A percentile compares a stretch with the other conserved stretches of the same genome.
phyloP scores from a whole-genome alignment of 2,888 invertebrate genomes.

The Sinhomidia bicolor region DNA sequence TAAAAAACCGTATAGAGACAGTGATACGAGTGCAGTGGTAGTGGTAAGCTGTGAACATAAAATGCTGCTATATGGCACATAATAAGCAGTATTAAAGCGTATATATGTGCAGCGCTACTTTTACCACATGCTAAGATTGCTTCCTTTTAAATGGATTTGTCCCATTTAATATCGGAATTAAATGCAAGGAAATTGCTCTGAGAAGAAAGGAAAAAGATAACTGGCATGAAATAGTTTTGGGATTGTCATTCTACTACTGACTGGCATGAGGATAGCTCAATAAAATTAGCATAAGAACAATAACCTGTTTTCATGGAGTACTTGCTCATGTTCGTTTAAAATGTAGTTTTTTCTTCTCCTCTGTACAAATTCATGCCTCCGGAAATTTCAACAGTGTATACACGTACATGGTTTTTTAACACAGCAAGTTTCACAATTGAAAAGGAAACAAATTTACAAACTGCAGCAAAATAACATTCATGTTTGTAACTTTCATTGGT shows the following conservation, averaged over 20 bases:
- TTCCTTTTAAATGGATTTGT: constrained; percentile 10
- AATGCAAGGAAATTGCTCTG: not conserved
- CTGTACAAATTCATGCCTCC: too few species aligned
- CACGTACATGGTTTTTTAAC: too few species aligned
- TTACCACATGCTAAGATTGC: not conserved
- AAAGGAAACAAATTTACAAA: too few species aligned
- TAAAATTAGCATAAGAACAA: constrained; percentile 44
- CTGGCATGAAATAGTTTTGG: not conserved
- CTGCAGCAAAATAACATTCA: too few species aligned
- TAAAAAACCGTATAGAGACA: not conserved
- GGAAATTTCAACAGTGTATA: too few species aligned
- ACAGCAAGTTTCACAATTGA: too few species aligned
- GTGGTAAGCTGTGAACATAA: too few species aligned
- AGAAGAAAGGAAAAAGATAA: not conserved
- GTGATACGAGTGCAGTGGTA: too few species aligned
- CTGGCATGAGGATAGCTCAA: not conserved
- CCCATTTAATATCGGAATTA: constrained; percentile 24
- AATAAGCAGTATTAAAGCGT: not conserved
- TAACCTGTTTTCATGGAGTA: not conserved
- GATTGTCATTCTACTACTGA: too few species aligned
- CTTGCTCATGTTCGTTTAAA: not conserved
- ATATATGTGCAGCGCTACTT: not conserved
- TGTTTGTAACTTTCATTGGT: not conserved
- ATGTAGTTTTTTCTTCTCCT: too few species aligned
- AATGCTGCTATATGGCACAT: too few species aligned